Percentiles rank a stretch among this genome's conserved stretches.
These are phyloP conservation scores for Scaptomyza graminum DNA, from an alignment of 1,140 invertebrate species.

Conservation along the genomic window DNA sequence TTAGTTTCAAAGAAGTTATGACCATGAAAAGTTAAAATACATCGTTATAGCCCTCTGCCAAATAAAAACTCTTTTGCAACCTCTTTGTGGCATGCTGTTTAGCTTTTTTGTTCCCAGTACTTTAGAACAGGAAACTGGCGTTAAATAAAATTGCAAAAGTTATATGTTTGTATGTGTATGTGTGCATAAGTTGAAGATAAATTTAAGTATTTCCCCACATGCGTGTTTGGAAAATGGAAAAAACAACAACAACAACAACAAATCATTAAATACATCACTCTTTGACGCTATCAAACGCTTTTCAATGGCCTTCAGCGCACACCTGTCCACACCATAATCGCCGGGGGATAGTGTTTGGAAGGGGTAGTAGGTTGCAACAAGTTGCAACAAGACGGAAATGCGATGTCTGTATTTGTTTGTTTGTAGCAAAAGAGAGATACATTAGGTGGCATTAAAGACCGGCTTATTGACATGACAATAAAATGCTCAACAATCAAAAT, in stretches of 20 bases:
- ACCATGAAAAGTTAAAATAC: too few species aligned
- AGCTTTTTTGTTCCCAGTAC: neutral
- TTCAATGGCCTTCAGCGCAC: conserved; percentile 41
- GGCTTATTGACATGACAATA: conserved; percentile 73
- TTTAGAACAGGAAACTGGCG: conserved; percentile 15
- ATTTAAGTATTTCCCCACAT: conserved; percentile 14
- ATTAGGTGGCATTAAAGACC: conserved; percentile 57
- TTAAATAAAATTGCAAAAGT: conserved; percentile 10
- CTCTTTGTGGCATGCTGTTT: neutral
- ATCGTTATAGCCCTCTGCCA: too few species aligned
- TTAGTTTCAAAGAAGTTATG: too few species aligned
- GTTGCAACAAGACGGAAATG: conserved; percentile 39
- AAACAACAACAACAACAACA: conserved; percentile 22
- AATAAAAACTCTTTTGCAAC: neutral
- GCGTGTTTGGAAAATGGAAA: conserved; percentile 10
- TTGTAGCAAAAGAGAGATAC: conserved; percentile 18
- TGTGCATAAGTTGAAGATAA: conserved; percentile 12
- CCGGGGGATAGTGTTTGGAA: neutral
- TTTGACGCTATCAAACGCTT: conserved; percentile 36
- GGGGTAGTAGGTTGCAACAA: conserved; percentile 7
- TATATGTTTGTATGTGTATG: conserved; percentile 12
- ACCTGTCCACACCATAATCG: conserved; percentile 35
- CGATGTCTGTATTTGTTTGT: conserved; percentile 6
- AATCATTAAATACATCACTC: conserved; percentile 64
- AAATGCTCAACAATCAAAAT: conserved; percentile 68